Percentiles rank a stretch among this genome's conserved stretches.
Evolutionary conservation across 2,113 vertebrate species (phyloP).

Genomic region (Proterorhinus semilunaris): DNA sequence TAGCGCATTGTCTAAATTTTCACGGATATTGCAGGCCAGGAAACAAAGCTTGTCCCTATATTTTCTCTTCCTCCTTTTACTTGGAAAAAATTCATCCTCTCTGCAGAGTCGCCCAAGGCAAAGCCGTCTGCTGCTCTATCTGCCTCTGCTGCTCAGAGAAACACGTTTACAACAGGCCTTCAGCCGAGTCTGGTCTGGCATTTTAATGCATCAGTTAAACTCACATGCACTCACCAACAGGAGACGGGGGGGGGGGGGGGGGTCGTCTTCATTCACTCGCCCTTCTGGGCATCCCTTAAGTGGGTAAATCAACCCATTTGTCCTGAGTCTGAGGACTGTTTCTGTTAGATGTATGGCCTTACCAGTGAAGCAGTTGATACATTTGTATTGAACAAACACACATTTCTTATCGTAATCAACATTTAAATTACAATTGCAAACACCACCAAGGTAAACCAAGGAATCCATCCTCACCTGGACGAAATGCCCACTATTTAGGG

Average conservation of each 20-base stretch:
- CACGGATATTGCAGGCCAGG: background rate
- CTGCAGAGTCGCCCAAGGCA: conserved; percentile 46
- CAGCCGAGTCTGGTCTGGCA: conserved; percentile 39
- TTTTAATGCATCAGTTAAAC: conserved; percentile 41
- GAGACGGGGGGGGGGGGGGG: conserved; percentile 3
- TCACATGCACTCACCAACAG: conserved; percentile 17
- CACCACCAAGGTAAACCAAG: no score
- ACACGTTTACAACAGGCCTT: conserved; percentile 45
- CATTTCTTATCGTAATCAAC: no score
- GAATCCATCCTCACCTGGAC: no score
- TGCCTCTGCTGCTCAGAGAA: conserved; percentile 43
- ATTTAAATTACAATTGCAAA: no score
- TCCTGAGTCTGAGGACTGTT: conserved; percentile 23
- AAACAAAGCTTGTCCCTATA: conserved; percentile 2
- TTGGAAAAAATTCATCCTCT: conserved; percentile 53
- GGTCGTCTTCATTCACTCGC: conserved; percentile 17
- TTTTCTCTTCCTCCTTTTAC: conserved; percentile 6
- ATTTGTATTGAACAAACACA: no score
- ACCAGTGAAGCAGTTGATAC: conserved; percentile 15
- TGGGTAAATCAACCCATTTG: conserved; percentile 35
- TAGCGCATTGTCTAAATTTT: no score
- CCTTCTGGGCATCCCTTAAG: conserved; percentile 36
- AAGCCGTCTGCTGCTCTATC: conserved; percentile 32
- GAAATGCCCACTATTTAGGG: no score
- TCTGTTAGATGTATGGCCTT: conserved; percentile 25